Percentiles rank a stretch among this genome's conserved stretches.
Evolutionary conservation across 2,888 invertebrate species (phyloP).

Genomic region (Drosophila birchii): DNA sequence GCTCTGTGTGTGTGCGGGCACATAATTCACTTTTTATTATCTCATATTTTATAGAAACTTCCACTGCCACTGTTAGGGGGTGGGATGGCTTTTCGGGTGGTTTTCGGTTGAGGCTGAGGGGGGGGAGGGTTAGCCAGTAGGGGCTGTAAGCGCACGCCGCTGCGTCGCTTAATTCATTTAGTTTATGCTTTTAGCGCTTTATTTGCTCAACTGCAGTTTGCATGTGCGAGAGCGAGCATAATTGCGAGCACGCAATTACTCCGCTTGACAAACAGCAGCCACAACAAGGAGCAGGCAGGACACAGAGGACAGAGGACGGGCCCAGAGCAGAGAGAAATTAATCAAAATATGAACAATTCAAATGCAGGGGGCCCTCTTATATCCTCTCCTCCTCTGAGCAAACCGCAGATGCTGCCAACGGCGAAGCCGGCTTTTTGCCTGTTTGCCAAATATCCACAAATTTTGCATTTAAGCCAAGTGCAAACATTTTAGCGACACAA

Average conservation of each 20-base stretch:
- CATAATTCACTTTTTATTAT: constrained; percentile 79
- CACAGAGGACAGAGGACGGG: constrained; percentile 1
- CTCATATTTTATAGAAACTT: constrained; percentile 72
- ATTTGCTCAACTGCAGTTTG: constrained; percentile 67
- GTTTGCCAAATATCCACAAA: constrained; percentile 49
- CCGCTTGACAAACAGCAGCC: constrained; percentile 56
- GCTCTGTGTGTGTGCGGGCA: constrained; percentile 55
- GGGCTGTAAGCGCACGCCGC: constrained; percentile 25
- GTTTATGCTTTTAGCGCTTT: constrained; percentile 66
- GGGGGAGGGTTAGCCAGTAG: background rate
- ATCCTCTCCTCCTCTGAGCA: background rate
- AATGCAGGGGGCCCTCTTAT: constrained; percentile 40
- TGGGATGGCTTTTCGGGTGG: background rate
- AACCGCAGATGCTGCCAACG: constrained; percentile 48
- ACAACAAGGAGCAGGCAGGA: constrained; percentile 29
- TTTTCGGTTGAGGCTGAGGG: background rate
- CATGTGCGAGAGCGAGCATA: constrained; percentile 43
- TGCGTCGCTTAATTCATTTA: constrained; percentile 71
- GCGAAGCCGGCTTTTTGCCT: constrained; percentile 17
- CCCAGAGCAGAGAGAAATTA: constrained; percentile 53
- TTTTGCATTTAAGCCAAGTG: constrained; percentile 65
- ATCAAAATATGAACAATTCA: constrained; percentile 74
- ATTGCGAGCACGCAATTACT: constrained; percentile 64
- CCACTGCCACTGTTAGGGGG: constrained; percentile 22
- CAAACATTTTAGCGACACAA: constrained; percentile 63